Conservation (phyloP, 2,888 invertebrate species). For the Drosophila kanekoi region DNA sequence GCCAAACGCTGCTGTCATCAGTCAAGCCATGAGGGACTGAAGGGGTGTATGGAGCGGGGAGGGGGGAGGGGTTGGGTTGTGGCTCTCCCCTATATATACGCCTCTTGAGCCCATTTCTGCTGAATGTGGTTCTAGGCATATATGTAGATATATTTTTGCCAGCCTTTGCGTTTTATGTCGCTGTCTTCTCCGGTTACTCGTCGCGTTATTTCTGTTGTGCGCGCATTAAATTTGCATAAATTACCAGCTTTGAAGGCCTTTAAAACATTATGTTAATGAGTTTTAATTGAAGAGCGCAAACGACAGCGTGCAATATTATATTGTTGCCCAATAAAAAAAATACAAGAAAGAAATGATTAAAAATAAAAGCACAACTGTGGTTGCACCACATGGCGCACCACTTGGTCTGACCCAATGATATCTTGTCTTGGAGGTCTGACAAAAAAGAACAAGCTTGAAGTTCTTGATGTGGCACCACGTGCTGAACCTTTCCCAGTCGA, state of each 20-base stretch:
- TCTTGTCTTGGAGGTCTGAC: no score
- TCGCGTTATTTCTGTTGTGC: slow-evolving; percentile 53
- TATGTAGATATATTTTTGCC: slow-evolving; percentile 25
- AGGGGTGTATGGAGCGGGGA: background rate
- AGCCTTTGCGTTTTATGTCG: slow-evolving; percentile 17
- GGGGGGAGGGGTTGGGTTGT: background rate
- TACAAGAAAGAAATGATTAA: no score
- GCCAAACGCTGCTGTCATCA: slow-evolving; percentile 48
- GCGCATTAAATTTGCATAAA: slow-evolving; percentile 80
- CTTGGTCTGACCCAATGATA: no score
- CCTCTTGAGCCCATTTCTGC: background rate
- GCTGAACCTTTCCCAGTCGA: no score
- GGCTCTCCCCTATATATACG: background rate
- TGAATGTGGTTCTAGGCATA: slow-evolving; percentile 27
- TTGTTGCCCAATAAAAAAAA: slow-evolving; percentile 1
- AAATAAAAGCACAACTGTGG: no score
- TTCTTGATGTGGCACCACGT: no score
- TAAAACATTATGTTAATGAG: slow-evolving; percentile 76
- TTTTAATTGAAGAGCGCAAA: slow-evolving; percentile 69
- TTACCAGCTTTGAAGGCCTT: slow-evolving; percentile 60
- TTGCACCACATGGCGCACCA: no score
- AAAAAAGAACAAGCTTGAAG: no score
- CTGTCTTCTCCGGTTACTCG: slow-evolving; percentile 55
- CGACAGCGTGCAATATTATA: slow-evolving; percentile 28
- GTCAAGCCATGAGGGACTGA: background rate